phyloP scores from a whole-genome alignment of 2,113 vertebrate species.

The Hemichromis elongatus region DNA sequence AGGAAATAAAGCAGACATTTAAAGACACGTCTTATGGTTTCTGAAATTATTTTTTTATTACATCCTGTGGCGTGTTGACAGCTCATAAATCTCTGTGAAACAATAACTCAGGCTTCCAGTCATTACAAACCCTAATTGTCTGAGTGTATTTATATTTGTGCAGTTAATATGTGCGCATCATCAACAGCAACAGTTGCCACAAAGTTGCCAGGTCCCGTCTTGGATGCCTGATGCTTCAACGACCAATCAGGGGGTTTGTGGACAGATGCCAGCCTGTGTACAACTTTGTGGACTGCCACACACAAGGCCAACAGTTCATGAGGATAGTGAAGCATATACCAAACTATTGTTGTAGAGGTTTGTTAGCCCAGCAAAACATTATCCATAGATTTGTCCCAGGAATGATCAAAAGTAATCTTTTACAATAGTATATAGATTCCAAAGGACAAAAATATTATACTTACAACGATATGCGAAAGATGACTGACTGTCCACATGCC shows the following conservation, averaged over 20 bases:
- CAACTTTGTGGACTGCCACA: constrained; percentile 28
- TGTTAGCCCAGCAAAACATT: neutral
- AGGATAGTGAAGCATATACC: neutral
- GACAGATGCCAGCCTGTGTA: constrained; percentile 8
- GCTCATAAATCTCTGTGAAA: constrained; percentile 29
- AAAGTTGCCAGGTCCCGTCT: constrained; percentile 33
- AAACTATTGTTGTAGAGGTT: neutral
- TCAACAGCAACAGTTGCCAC: constrained; percentile 46
- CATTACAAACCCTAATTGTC: constrained; percentile 16
- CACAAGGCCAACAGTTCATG: neutral
- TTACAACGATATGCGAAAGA: constrained; percentile 10
- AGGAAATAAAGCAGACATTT: constrained; percentile 39
- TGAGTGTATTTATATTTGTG: constrained; percentile 2
- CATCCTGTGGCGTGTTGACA: constrained; percentile 28
- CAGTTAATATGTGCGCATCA: constrained; percentile 5
- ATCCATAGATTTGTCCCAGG: neutral
- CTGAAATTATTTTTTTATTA: constrained; percentile 35
- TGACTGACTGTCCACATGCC: neutral
- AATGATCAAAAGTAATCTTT: constrained; percentile 8
- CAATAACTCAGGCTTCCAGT: constrained; percentile 3
- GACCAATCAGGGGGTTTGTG: constrained; percentile 26
- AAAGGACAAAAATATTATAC: neutral
- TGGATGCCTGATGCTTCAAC: constrained; percentile 49
- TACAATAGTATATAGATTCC: neutral
- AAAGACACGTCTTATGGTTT: constrained; percentile 22